Evolutionary conservation across 2,113 vertebrate species (phyloP).

Genomic region (Regulus satrapa): DNA sequence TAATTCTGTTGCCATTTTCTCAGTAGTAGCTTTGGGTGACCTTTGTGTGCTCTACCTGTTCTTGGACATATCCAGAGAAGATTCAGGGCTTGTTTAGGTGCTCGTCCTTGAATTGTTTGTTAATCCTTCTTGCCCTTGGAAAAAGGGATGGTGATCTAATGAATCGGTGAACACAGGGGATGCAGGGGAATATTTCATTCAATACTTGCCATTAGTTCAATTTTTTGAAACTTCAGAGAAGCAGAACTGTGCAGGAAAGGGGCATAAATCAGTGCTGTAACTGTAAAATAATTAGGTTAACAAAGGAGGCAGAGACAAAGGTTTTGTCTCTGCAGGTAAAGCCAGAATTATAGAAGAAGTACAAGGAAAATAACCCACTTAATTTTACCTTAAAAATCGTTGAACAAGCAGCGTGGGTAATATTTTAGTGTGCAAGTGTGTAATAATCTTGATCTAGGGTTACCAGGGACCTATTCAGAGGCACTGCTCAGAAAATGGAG

Average conservation of each 20-base stretch:
- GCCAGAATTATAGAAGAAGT: not conserved
- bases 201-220: not conserved
- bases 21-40: not conserved
- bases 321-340: not conserved
- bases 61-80: not conserved
- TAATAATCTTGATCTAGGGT: not conserved
- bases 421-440: not conserved
- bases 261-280: not conserved
- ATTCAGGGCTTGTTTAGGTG: not conserved
- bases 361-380: not conserved
- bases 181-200: not conserved
- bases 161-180: not conserved
- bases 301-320: too few relatives aligned
- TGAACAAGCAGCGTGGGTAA: not conserved
- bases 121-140: not conserved
- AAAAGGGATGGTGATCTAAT: not conserved
- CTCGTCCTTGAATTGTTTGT: not conserved
- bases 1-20: not conserved
- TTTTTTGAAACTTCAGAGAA: not conserved
- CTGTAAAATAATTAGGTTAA: not conserved
- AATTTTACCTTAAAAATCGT: not conserved
- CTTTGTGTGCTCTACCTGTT: not conserved
- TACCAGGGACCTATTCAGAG: not conserved
- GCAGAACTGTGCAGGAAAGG: not conserved
- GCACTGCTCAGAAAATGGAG: not conserved